Conservation (phyloP, 2,797 vertebrate species). For the Phalloptychus januarius region DNA sequence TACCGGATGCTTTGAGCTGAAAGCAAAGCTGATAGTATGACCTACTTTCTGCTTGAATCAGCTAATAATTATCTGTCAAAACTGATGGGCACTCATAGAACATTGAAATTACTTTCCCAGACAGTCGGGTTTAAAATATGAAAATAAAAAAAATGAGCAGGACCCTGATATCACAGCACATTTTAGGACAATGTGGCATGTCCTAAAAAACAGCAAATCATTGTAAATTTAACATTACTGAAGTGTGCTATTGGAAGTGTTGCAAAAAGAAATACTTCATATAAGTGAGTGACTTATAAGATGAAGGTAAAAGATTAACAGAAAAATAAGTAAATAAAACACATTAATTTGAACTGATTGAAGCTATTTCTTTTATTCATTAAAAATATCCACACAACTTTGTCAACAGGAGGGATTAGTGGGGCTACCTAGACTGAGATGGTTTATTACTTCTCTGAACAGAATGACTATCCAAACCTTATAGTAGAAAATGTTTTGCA, state of each 20-base stretch:
- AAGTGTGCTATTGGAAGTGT: no score
- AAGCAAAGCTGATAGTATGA: background rate
- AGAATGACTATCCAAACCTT: no score
- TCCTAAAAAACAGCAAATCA: background rate
- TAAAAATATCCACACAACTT: no score
- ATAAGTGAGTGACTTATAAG: background rate
- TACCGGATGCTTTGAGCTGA: background rate
- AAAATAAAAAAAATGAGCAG: background rate
- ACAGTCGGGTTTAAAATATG: background rate
- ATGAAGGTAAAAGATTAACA: no score
- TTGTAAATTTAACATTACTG: background rate
- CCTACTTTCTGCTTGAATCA: background rate
- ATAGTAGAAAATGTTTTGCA: no score
- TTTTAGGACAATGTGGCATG: background rate
- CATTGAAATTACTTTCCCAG: background rate
- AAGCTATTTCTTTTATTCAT: no score
- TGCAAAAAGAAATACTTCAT: background rate
- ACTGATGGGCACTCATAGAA: background rate
- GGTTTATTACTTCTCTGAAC: no score
- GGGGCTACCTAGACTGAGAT: no score
- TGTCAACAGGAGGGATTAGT: no score
- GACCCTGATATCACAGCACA: background rate
- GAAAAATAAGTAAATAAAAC: no score
- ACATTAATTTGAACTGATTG: no score
- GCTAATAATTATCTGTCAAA: slow-evolving; percentile 1